Evolutionary conservation across 2,888 invertebrate species (phyloP), one percentile per base, ranked within the genome.

Genomic region (Coleophora deauratella): DNA sequence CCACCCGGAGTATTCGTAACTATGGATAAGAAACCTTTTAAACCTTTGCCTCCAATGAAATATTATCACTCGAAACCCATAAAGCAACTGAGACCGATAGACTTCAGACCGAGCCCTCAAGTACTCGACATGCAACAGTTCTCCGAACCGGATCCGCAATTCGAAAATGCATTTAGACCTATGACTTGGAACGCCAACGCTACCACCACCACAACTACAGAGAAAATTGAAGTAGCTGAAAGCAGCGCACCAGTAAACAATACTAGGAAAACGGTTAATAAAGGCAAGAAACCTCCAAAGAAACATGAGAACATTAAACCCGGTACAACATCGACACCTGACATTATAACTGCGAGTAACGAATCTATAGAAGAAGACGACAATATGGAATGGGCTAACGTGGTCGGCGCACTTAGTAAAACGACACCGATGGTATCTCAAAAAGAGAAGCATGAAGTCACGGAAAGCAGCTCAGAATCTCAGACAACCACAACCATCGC

Each of bases 21-120:
- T 4, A 78, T 80, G 80, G 84, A 85, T 43, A 85, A 82, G 47
- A 85, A 85, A 38, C 82, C 84, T 1, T 84, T 85, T 40, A 85
- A 82, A 48, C 85, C 85, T 7, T 67, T 85, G 78, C 85, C 85
- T 10, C 84, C 84, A 1, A 42, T 84, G n/a, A 84, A 82, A 45
- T 31, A 31, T 31, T n/a, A n/a, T 10, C 64, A 73, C 37, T 47
- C 60, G 1, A 81, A 77, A 47, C 64, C 64, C 3, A 41, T 57
- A 27, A 78, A 43, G 33, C 27, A 11, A 30, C 28, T 15, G 9
- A 62, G 52, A 37, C 79, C 77, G 12, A 50, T 61, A 30, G 78
- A 84, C 52, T 81, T 82, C 48, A 59, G 82, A 21, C 78, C 85
- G 10, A 82, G 84, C 43, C 82, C 81, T 9, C 84, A 81, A 66